Evolutionary conservation across 2,113 vertebrate genomes (phyloP).

Genomic region (Jacana jacana): DNA sequence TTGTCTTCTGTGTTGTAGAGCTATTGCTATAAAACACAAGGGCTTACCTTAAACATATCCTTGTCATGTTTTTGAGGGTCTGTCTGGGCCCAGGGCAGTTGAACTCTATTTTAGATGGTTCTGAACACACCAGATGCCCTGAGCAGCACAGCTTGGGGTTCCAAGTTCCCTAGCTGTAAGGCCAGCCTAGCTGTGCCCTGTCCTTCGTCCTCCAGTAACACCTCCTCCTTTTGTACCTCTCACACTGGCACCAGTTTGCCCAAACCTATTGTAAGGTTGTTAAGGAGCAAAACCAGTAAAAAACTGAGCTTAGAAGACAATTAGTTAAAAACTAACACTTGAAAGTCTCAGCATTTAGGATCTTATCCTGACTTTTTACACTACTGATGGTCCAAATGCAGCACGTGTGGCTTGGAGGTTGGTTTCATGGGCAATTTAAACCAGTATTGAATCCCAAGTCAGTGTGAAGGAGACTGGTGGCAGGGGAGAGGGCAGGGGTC

Average conservation of each 20-base stretch:
- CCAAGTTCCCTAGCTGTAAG: neutral
- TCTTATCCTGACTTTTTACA: neutral
- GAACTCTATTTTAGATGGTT: neutral
- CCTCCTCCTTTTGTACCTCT: neutral
- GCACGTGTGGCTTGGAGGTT: neutral
- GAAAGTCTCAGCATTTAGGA: neutral
- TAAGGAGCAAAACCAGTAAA: neutral
- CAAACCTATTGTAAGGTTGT: neutral
- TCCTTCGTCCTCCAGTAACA: neutral
- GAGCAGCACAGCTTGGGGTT: neutral
- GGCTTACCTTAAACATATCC: neutral
- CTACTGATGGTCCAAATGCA: neutral
- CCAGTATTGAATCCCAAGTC: neutral
- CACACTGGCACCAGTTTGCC: neutral
- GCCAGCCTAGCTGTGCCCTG: neutral
- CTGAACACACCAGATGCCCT: neutral
- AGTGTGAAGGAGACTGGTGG: neutral
- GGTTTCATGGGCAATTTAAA: neutral
- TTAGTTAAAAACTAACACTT: neutral
- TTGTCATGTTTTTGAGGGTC: neutral
- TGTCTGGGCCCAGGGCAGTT: neutral
- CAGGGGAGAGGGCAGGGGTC: neutral
- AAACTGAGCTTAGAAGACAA: neutral
- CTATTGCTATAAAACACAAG: neutral
- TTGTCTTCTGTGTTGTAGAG: neutral